Conservation (phyloP, 2,113 vertebrate genomes). For the Ceyx margarethae region DNA sequence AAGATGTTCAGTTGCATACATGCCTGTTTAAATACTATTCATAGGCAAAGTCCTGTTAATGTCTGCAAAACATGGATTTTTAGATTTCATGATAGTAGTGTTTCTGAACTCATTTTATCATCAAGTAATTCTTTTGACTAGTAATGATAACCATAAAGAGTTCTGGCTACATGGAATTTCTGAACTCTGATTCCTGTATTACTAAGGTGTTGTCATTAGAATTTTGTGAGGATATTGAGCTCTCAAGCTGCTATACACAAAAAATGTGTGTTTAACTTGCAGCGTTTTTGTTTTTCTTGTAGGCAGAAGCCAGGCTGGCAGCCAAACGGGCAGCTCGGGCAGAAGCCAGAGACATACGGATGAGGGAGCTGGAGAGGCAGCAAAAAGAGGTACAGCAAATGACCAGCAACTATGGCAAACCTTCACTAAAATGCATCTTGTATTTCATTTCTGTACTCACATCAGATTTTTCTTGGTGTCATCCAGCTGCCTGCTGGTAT, state of each 20-base stretch:
- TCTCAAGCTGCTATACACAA: background rate
- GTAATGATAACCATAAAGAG: background rate
- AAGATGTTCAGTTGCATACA: background rate
- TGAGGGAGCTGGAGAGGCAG: conserved; percentile 94
- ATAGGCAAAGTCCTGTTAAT: background rate
- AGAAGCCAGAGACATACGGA: conserved; percentile 96
- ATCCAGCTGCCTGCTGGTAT: background rate
- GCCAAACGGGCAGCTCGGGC: conserved; percentile 95
- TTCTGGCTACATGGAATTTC: background rate
- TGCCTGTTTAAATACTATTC: background rate
- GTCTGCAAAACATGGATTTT: background rate
- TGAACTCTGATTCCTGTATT: background rate
- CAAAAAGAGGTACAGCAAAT: conserved; percentile 89
- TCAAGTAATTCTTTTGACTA: background rate
- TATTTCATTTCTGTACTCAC: background rate
- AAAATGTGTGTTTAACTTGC: background rate
- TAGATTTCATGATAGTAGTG: background rate
- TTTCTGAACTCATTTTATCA: background rate
- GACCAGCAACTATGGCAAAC: background rate
- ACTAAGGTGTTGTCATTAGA: background rate
- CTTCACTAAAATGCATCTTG: background rate
- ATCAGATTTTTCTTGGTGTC: background rate
- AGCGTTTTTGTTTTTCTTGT: background rate
- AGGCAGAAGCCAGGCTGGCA: conserved; percentile 97
- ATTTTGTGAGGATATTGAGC: background rate